Base-by-base conservation (phyloP, 2,888 invertebrate species). In the Fragum sueziense region DNA sequence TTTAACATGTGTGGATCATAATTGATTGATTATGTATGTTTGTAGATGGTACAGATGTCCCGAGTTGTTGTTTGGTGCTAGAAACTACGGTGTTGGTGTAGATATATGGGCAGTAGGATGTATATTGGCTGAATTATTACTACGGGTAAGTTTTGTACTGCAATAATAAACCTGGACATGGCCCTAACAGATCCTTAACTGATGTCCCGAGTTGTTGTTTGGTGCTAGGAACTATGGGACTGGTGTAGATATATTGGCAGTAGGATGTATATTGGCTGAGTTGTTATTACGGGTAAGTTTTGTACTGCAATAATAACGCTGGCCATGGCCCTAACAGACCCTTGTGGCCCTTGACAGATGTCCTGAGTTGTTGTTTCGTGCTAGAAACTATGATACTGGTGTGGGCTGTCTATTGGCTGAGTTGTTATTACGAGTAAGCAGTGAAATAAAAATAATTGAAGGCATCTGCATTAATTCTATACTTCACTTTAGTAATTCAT, bases 81-180 rank as follows among this genome's bases (percentile, higher is more conserved):
- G 97, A 65, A 97, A 97, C 91, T 99, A 99, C 93, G 97, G 98
- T 20, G 97, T 97, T n/a, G 98, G 98, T 1, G 97, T 99, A 22
- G 99, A 99, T 92, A 98, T 99, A 95, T 99, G 99, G 99, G 99
- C 99, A 3, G 96, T 98, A 17, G 99, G 99, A 3, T 99, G 99
- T 93, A 99, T 99, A 91, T 93, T 99, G 82, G 99, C 98, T 0
- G 99, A 99, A 93, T 94, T 99, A 34, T 86, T 94, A 34, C 89
- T 94, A n/a, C 85, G 94, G 85, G 94, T 94, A 86, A 81, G n/a
- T n/a, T n/a, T n/a, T n/a, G n/a, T n/a, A n/a, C n/a, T n/a, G n/a
- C n/a, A n/a, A n/a, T n/a, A n/a, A n/a, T n/a, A n/a, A n/a, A n/a
- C n/a, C n/a, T n/a, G n/a, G n/a, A n/a, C n/a, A n/a, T n/a, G n/a